These are phyloP conservation scores for Amphibalanus amphitrite DNA, from an alignment of 1,140 invertebrate genomes.

Conservation along the genomic window DNA sequence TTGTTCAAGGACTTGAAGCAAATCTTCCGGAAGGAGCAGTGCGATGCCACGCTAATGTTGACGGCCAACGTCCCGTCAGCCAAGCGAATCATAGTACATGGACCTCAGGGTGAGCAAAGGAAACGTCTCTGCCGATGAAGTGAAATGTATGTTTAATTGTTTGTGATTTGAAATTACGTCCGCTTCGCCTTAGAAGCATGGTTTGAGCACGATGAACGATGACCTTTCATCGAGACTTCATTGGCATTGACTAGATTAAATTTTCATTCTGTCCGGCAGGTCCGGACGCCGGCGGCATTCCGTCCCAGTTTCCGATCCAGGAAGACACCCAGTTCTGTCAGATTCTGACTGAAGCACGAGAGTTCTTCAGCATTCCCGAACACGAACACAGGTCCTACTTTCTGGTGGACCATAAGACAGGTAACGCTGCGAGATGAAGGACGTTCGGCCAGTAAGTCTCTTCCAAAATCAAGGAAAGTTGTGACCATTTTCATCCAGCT, in stretches of 20 bases:
- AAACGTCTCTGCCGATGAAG: too few relatives aligned
- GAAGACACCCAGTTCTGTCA: slow-evolving; percentile 97
- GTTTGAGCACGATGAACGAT: too few relatives aligned
- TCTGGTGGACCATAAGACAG: slow-evolving; percentile 92
- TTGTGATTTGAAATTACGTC: too few relatives aligned
- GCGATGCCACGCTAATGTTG: slow-evolving; percentile 88
- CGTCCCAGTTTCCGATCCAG: slow-evolving; percentile 94
- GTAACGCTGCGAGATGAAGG: too few relatives aligned
- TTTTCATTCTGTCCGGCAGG: slow-evolving; percentile 34
- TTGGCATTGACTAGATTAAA: too few relatives aligned
- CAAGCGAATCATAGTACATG: slow-evolving; percentile 97
- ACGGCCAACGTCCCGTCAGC: slow-evolving; percentile 97
- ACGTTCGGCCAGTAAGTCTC: too few relatives aligned
- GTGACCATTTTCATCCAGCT: too few relatives aligned
- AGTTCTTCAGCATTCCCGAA: slow-evolving; percentile 94
- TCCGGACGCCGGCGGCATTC: slow-evolving; percentile 79
- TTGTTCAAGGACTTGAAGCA: slow-evolving; percentile 99
- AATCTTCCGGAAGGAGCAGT: slow-evolving; percentile 95
- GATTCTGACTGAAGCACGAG: slow-evolving; percentile 84
- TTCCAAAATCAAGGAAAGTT: too few relatives aligned
- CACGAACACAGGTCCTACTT: slow-evolving; percentile 76
- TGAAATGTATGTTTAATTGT: too few relatives aligned
- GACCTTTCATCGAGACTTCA: too few relatives aligned
- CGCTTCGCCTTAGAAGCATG: too few relatives aligned
- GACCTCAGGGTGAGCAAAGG: slow-evolving; percentile 35